A percentile compares a stretch with the other conserved stretches of the same genome.
Evolutionary conservation across 2,888 invertebrate genomes (phyloP).

Genomic region (Patella ulyssiponensis): DNA sequence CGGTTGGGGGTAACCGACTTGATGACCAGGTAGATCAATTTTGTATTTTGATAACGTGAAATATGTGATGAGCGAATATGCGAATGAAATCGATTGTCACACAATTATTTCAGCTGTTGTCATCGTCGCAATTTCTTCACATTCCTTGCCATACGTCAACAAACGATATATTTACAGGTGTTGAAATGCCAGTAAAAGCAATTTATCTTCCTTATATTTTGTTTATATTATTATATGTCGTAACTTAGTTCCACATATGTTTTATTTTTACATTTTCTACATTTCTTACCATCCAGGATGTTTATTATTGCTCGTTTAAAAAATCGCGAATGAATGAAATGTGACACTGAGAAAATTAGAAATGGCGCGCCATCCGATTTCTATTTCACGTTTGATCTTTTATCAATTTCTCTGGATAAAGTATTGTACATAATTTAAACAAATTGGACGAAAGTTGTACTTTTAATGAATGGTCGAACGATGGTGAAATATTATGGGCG

Average conservation of each 20-base stretch:
- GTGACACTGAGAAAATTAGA: background rate
- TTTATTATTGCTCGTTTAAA: conserved; percentile 12
- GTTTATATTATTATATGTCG: too few relatives aligned
- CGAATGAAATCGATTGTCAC: background rate
- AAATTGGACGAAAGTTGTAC: too few relatives aligned
- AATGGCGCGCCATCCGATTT: conserved; percentile 6
- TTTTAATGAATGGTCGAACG: background rate
- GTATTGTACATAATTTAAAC: too few relatives aligned
- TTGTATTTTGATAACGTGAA: background rate
- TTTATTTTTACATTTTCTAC: conserved; percentile 13
- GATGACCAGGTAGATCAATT: conserved; percentile 37
- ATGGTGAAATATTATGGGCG: background rate
- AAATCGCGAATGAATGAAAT: conserved; percentile 23
- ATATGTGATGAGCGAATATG: background rate
- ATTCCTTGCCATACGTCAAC: conserved; percentile 34
- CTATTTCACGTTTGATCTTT: too few relatives aligned
- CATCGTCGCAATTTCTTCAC: conserved; percentile 24
- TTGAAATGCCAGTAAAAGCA: too few relatives aligned
- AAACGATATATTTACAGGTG: conserved; percentile 20
- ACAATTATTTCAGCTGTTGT: conserved; percentile 3
- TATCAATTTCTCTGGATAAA: too few relatives aligned
- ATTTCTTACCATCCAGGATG: background rate
- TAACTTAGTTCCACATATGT: background rate
- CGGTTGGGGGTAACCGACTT: conserved; percentile 40
- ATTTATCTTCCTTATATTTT: too few relatives aligned